Conservation (phyloP, 2,888 invertebrate genomes). For the Euplagia quadripunctaria region DNA sequence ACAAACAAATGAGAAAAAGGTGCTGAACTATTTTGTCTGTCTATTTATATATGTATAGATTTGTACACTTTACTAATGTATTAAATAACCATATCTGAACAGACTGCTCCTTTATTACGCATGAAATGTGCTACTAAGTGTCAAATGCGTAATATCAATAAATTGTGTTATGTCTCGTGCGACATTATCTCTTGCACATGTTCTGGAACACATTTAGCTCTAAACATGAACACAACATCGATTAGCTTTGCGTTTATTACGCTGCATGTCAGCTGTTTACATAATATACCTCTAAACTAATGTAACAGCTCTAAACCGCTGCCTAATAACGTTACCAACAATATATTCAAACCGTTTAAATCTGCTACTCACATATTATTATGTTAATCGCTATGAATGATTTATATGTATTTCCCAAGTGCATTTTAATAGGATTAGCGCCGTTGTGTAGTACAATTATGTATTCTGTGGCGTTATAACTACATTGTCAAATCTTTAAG, state of each 20-base stretch:
- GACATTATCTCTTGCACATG: slow-evolving; percentile 38
- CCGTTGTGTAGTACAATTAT: not conserved
- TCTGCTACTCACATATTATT: slow-evolving; percentile 21
- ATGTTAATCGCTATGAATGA: slow-evolving; percentile 27
- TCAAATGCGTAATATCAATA: not conserved
- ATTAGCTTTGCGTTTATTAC: slow-evolving; percentile 46
- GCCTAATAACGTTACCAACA: slow-evolving; percentile 31
- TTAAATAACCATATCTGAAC: not conserved
- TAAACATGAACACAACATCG: slow-evolving; percentile 46
- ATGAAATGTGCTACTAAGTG: not conserved
- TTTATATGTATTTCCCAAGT: slow-evolving; percentile 27
- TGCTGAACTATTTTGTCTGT: too few relatives aligned
- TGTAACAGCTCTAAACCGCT: slow-evolving; percentile 25
- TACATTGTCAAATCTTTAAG: not conserved
- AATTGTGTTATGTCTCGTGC: slow-evolving; percentile 21
- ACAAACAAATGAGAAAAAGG: too few relatives aligned
- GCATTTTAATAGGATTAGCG: slow-evolving; percentile 27
- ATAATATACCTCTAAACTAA: slow-evolving; percentile 42
- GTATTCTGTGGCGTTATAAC: not conserved
- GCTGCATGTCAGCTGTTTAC: slow-evolving; percentile 45
- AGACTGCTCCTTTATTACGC: not conserved
- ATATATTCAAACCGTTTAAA: slow-evolving; percentile 27
- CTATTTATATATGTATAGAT: too few relatives aligned
- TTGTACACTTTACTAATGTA: not conserved
- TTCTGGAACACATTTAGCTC: slow-evolving; percentile 46